phyloP scores from a whole-genome alignment of 2,888 invertebrate species.

The Lycaena phlaeas region DNA sequence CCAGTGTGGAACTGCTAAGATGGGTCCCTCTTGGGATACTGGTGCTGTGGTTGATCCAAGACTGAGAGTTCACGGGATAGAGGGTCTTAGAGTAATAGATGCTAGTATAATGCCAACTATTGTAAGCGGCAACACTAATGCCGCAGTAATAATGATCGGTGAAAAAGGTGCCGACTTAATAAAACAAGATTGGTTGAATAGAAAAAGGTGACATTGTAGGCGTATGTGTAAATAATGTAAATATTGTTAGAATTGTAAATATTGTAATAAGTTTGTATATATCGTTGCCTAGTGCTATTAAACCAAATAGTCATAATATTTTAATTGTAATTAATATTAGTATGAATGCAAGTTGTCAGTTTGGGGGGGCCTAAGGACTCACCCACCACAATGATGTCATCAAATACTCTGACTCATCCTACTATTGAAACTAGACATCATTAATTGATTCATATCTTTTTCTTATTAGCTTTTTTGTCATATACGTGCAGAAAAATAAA shows the following conservation, averaged over 20 bases:
- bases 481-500: too few species aligned
- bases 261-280: neutral
- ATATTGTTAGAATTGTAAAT: neutral
- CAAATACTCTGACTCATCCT: too few species aligned
- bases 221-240: slow-evolving; percentile 1
- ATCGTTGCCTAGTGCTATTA: neutral
- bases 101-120: slow-evolving; percentile 93
- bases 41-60: slow-evolving; percentile 88
- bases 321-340: neutral
- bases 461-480: too few species aligned
- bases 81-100: slow-evolving; percentile 86
- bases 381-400: too few species aligned
- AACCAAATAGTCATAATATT: neutral
- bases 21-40: slow-evolving; percentile 86
- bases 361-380: too few species aligned
- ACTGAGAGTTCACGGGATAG: slow-evolving; percentile 82
- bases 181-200: slow-evolving; percentile 84
- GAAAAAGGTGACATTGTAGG: slow-evolving; percentile 34
- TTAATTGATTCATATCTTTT: too few species aligned
- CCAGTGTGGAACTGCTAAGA: slow-evolving; percentile 90
- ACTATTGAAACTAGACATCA: too few species aligned
- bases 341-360: too few species aligned
- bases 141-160: slow-evolving; percentile 92
- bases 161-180: slow-evolving; percentile 91
- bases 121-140: slow-evolving; percentile 91